Conservation (phyloP, 2,113 vertebrate species). For the Triplophysa rosa region DNA sequence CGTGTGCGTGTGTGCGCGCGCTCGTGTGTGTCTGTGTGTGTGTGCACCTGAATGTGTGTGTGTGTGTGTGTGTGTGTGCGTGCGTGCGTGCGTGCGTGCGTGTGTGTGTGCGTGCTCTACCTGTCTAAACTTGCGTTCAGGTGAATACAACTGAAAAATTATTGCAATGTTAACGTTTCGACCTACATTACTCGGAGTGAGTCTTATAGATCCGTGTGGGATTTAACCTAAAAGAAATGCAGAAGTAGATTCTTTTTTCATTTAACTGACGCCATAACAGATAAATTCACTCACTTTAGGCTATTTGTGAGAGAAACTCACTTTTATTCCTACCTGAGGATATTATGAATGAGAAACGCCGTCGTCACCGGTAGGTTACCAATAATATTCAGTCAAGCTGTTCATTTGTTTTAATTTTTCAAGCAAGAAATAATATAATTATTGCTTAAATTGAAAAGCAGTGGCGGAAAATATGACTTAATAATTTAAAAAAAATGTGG, state of each 20-base stretch:
- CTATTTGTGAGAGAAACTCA: background rate
- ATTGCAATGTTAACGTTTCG: background rate
- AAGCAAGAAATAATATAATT: too few species aligned
- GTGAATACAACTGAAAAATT: background rate
- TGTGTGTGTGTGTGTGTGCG: too few species aligned
- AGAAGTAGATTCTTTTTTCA: background rate
- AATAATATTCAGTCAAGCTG: too few species aligned
- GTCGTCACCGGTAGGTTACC: background rate
- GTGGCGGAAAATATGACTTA: too few species aligned
- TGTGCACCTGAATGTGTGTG: background rate
- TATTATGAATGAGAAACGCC: background rate
- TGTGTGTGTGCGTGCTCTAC: too few species aligned
- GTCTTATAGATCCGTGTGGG: background rate
- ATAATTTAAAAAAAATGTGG: too few species aligned
- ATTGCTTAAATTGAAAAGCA: too few species aligned
- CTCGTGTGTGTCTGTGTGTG: background rate
- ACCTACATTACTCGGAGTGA: background rate
- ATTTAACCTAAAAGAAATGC: background rate
- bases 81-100: background rate
- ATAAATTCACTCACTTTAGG: background rate
- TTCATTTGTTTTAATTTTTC: too few species aligned
- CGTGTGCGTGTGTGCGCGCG: background rate
- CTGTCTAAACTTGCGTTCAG: constrained; percentile 14
- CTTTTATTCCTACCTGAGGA: background rate
- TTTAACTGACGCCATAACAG: background rate